Conservation (phyloP, 2,888 invertebrate species). For the Yponomeuta cagnagella region DNA sequence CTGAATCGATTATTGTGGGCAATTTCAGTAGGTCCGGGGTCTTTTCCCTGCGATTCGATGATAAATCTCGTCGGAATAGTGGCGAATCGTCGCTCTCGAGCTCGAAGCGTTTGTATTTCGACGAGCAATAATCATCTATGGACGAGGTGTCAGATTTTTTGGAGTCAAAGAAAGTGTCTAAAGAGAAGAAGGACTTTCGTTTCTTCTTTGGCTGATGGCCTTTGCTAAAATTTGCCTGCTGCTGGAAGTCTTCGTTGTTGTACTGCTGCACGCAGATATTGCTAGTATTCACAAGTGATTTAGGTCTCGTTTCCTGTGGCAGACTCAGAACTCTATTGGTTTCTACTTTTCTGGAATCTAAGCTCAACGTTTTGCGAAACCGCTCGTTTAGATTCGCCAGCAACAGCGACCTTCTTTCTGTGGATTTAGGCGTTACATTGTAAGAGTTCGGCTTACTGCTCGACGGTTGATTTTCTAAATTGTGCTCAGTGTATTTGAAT, state of each 20-base stretch:
- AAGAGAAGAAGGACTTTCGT: slow-evolving; percentile 67
- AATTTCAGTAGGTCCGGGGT: slow-evolving; percentile 66
- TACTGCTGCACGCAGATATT: slow-evolving; percentile 57
- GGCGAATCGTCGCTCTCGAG: slow-evolving; percentile 70
- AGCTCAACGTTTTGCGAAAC: slow-evolving; percentile 68
- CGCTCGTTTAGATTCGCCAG: slow-evolving; percentile 66
- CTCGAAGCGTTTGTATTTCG: slow-evolving; percentile 71
- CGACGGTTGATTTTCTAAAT: slow-evolving; percentile 58
- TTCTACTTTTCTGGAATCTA: slow-evolving; percentile 65
- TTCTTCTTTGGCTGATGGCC: slow-evolving; percentile 62
- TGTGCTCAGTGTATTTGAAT: slow-evolving; percentile 67
- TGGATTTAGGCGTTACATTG: slow-evolving; percentile 65
- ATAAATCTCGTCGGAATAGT: slow-evolving; percentile 50
- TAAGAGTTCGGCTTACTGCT: slow-evolving; percentile 64
- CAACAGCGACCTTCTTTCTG: slow-evolving; percentile 59
- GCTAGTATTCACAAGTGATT: slow-evolving; percentile 63
- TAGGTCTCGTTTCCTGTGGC: slow-evolving; percentile 57
- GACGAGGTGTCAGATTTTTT: slow-evolving; percentile 70
- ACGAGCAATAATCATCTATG: slow-evolving; percentile 68
- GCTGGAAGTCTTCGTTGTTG: slow-evolving; percentile 47
- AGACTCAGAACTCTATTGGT: slow-evolving; percentile 54
- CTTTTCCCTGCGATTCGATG: slow-evolving; percentile 39
- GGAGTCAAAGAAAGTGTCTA: slow-evolving; percentile 70
- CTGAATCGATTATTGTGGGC: slow-evolving; percentile 65
- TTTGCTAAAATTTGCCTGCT: slow-evolving; percentile 56